Base-by-base conservation (phyloP, 2,888 invertebrate species). In the Drosophila mimica region DNA sequence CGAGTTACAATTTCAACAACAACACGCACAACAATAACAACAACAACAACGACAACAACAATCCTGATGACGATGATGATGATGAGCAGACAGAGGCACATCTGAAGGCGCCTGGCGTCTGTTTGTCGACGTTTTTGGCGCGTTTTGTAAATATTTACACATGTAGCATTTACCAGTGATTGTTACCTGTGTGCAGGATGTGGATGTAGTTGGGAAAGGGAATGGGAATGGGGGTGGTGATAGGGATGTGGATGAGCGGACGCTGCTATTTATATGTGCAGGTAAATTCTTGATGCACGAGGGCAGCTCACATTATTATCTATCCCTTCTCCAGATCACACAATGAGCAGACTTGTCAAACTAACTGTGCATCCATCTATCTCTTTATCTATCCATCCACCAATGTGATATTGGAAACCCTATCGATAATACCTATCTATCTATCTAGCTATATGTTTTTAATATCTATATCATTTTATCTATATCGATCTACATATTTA, bases 111-210 rank as follows among this genome's bases (percentile, higher is more conserved):
- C 74, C 76, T 85, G 81, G 71, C 70, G 86, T 76, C 86, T 82
- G 86, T 89, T 89, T 89, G 90, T 68, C 76, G 69, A 88, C 81
- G 86, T 79, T 90, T 85, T 90, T 85, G 83, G 86, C 86, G 86
- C 90, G 90, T 89, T 90, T 85, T 86, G 88, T 89, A 85, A 86
- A 89, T 86, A 89, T 86, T 86, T 86, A 86, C 86, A 89, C 88
- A 86, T 86, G 90, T 90, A 88, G 81, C 88, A 76, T 86, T 86
- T 86, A 86, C 90, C 89, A 88, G 83, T 89, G 86, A 86, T 86
- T 86, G 86, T 89, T 80, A 75, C 75, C 65, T 70, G 20, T 51
- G 30, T 60, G 30, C n/a, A 30, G 25, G 46, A 13, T 46, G 25
- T 46, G 25, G 4, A 46, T 46, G 20, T 15, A 25, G 25, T 15